A percentile compares a stretch with the other conserved stretches of the same genome.
Conservation (phyloP, 2,113 vertebrate species). For the Calyptomena viridis region DNA sequence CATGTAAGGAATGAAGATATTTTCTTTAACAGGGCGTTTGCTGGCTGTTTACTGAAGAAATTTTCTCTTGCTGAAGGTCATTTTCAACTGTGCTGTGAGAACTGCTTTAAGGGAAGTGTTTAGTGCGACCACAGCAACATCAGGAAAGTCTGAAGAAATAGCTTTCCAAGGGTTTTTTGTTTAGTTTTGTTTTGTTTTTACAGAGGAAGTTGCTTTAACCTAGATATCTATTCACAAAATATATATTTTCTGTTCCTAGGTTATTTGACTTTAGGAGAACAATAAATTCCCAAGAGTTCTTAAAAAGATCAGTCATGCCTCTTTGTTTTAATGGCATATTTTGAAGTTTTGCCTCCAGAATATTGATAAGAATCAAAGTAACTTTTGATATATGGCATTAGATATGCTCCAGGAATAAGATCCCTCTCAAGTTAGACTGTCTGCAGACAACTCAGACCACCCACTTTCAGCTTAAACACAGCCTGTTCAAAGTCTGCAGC, state of each 20-base stretch:
- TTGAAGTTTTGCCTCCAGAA: constrained; percentile 56
- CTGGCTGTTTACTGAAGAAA: constrained; percentile 19
- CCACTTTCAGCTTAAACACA: constrained; percentile 44
- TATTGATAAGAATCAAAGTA: constrained; percentile 64
- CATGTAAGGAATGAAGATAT: constrained; percentile 5
- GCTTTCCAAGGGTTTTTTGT: neutral
- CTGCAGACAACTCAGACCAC: constrained; percentile 63
- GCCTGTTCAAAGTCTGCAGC: constrained; percentile 49
- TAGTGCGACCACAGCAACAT: neutral
- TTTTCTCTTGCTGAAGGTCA: neutral
- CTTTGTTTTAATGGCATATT: constrained; percentile 59
- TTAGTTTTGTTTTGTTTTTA: neutral
- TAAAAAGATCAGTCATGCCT: constrained; percentile 36
- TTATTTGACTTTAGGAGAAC: constrained; percentile 32
- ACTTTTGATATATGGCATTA: constrained; percentile 62
- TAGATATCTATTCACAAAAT: constrained; percentile 14
- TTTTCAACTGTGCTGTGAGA: neutral
- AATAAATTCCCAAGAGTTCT: constrained; percentile 51
- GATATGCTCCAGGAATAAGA: constrained; percentile 59
- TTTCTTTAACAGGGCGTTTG: neutral
- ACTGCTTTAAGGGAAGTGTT: neutral
- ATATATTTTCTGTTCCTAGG: constrained; percentile 12
- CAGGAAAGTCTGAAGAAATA: neutral
- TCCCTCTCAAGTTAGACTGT: constrained; percentile 58
- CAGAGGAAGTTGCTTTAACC: constrained; percentile 33